Percentiles rank a stretch among this genome's conserved stretches.
phyloP scores from a whole-genome alignment of 2,888 invertebrate species.

The Meghimatium bilineatum region DNA sequence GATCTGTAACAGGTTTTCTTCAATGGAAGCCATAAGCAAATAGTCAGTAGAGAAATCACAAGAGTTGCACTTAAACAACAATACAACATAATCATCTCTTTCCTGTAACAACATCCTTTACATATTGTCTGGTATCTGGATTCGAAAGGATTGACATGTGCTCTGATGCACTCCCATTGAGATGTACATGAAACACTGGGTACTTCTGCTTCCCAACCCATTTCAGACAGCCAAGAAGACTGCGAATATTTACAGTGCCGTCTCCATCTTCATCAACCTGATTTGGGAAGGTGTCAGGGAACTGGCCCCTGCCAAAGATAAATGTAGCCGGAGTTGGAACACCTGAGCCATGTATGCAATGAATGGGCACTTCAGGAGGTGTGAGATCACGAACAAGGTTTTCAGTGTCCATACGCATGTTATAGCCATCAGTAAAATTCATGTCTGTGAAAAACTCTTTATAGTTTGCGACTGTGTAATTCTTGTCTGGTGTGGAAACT shows the following conservation, averaged over 20 bases:
- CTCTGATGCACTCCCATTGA: slow-evolving; percentile 80
- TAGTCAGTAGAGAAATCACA: not conserved
- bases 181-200: slow-evolving; percentile 81
- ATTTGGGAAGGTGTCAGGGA: slow-evolving; percentile 71
- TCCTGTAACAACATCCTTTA: slow-evolving; percentile 78
- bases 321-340: slow-evolving; percentile 70
- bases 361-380: slow-evolving; percentile 74
- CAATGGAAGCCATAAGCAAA: not conserved
- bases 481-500: slow-evolving; percentile 64
- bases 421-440: slow-evolving; percentile 65
- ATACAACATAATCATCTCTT: slow-evolving; percentile 25
- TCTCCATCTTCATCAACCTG: slow-evolving; percentile 89
- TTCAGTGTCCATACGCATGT: slow-evolving; percentile 70
- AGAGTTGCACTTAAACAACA: not conserved
- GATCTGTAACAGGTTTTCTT: not conserved
- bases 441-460: slow-evolving; percentile 72
- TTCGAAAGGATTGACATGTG: slow-evolving; percentile 86
- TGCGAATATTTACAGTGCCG: slow-evolving; percentile 95
- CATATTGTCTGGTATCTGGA: slow-evolving; percentile 66
- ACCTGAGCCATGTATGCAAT: slow-evolving; percentile 73
- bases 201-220: slow-evolving; percentile 84
- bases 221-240: slow-evolving; percentile 87
- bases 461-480: slow-evolving; percentile 75
- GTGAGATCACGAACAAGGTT: slow-evolving; percentile 61
- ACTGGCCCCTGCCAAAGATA: slow-evolving; percentile 63